These are phyloP conservation scores for Xenus cinereus DNA, from an alignment of 2,113 vertebrate species.

Conservation along the genomic window DNA sequence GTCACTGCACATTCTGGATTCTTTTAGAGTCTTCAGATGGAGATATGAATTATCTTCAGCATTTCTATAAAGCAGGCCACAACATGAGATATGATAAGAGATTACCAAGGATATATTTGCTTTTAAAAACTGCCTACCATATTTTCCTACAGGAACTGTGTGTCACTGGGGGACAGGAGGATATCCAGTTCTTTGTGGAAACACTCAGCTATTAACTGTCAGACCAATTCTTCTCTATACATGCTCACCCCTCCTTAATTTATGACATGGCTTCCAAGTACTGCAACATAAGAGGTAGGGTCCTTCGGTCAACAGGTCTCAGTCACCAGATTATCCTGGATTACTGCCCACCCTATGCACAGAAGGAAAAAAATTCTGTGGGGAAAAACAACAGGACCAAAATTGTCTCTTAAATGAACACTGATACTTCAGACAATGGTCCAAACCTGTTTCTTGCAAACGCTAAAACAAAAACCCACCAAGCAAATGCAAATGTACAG, in stretches of 20 bases:
- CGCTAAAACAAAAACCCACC: neutral
- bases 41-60: neutral
- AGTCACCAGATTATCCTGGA: neutral
- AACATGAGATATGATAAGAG: neutral
- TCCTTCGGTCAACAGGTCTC: neutral
- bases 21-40: neutral
- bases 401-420: neutral
- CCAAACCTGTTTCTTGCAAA: neutral
- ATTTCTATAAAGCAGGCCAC: neutral
- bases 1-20: neutral
- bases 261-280: neutral
- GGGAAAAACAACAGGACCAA: neutral
- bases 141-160: neutral
- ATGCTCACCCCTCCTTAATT: neutral
- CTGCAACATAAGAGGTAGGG: neutral
- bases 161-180: neutral
- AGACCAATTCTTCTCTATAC: neutral
- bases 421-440: neutral
- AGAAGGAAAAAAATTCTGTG: neutral
- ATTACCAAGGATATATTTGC: neutral
- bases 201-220: neutral
- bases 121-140: neutral
- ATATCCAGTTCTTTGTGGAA: neutral
- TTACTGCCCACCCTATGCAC: neutral
- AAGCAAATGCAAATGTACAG: neutral